A percentile compares a stretch with the other conserved stretches of the same genome.
Evolutionary conservation across 2,113 vertebrate genomes (phyloP).

Genomic region (Pedionomus torquatus): DNA sequence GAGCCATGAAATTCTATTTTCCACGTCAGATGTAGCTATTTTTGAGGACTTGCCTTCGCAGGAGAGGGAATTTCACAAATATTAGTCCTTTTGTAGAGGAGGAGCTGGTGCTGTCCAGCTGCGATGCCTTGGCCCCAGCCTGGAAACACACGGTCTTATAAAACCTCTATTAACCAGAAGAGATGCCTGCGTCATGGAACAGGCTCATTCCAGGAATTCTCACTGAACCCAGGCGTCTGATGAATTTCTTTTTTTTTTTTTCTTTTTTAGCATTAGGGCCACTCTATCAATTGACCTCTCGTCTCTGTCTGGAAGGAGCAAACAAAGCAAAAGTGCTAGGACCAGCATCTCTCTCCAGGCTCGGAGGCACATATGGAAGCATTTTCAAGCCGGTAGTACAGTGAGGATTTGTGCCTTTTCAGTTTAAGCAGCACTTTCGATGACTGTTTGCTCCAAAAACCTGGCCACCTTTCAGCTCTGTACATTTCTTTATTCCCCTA

Average conservation of each 20-base stretch:
- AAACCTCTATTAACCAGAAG: slow-evolving; percentile 15
- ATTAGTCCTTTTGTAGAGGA: slow-evolving; percentile 13
- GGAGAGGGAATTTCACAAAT: slow-evolving; percentile 42
- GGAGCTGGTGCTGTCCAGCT: slow-evolving; percentile 47
- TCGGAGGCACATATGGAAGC: not conserved
- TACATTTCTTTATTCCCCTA: not conserved
- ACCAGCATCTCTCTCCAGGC: fast-evolving
- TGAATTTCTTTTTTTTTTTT: slow-evolving; percentile 5
- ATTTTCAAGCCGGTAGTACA: not conserved
- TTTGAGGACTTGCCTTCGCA: slow-evolving; percentile 51
- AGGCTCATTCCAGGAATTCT: slow-evolving; percentile 10
- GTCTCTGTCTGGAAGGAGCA: not conserved
- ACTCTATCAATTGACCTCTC: not conserved
- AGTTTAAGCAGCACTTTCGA: not conserved
- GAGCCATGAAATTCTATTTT: slow-evolving; percentile 53
- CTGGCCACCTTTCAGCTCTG: not conserved
- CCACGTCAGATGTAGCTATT: slow-evolving; percentile 17
- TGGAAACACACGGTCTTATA: slow-evolving; percentile 40
- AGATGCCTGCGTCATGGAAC: slow-evolving; percentile 17
- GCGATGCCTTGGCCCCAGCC: slow-evolving; percentile 4
- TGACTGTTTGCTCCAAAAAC: not conserved
- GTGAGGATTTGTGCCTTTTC: not conserved
- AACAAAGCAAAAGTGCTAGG: not conserved
- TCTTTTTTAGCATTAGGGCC: not conserved
- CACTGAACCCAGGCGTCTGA: not conserved